phyloP scores from a whole-genome alignment of 2,113 vertebrate species.

The Copsychus sechellarum region DNA sequence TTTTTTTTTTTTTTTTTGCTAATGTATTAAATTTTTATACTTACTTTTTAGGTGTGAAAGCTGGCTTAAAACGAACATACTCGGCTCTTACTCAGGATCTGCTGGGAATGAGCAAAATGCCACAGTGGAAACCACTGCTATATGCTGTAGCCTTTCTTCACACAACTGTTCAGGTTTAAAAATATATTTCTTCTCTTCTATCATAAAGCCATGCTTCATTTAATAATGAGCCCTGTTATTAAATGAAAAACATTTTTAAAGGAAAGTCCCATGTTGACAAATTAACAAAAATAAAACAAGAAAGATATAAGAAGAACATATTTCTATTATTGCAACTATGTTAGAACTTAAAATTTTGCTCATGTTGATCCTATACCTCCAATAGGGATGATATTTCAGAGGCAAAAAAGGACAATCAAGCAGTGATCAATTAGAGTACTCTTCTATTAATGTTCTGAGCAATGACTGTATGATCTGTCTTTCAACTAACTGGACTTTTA shows the following conservation, averaged over 20 bases:
- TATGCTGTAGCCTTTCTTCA: constrained; percentile 85
- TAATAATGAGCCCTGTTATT: background rate
- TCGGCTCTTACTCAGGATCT: constrained; percentile 79
- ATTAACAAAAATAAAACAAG: background rate
- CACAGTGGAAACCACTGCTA: constrained; percentile 84
- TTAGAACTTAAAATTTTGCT: background rate
- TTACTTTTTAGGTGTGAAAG: constrained; percentile 78
- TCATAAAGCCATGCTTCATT: background rate
- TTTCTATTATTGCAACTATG: background rate
- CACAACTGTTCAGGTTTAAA: constrained; percentile 81
- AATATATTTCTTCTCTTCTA: background rate
- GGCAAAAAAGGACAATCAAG: background rate
- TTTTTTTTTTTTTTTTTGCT: background rate
- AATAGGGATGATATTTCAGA: background rate
- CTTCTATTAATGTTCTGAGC: background rate
- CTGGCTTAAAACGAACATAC: constrained; percentile 83
- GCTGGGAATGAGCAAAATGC: constrained; percentile 78
- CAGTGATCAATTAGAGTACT: background rate
- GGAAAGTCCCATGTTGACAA: background rate
- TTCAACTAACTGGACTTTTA: background rate
- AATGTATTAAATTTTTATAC: background rate
- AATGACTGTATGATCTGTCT: background rate
- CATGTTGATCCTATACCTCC: background rate
- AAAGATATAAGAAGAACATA: background rate
- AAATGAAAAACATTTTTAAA: background rate